Evolutionary conservation across 1,140 invertebrate species (phyloP).

Genomic region (Achatina immaculata): DNA sequence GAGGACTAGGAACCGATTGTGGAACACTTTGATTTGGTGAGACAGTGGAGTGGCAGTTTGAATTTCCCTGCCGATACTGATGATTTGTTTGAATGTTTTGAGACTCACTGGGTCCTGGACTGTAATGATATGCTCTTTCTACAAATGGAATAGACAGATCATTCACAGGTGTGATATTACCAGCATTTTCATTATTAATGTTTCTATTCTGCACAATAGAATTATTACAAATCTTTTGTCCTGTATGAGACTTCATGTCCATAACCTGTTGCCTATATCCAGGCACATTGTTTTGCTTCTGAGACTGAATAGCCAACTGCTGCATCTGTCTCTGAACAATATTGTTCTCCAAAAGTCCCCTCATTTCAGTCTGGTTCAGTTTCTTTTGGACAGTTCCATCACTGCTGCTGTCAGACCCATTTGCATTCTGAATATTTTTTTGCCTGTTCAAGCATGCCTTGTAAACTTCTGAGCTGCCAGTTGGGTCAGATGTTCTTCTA

Average conservation of each 20-base stretch:
- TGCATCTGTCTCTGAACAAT: slow-evolving; percentile 37
- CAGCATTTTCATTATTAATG: slow-evolving; percentile 7
- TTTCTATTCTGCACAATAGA: not conserved
- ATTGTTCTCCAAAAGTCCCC: slow-evolving; percentile 50
- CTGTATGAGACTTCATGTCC: not conserved
- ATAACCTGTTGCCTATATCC: not conserved
- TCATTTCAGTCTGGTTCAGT: slow-evolving; percentile 51
- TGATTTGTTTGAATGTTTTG: not conserved
- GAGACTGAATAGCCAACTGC: slow-evolving; percentile 12
- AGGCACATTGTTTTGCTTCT: too few species aligned
- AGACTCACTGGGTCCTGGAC: not conserved
- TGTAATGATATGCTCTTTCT: not conserved
- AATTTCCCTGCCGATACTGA: not conserved
- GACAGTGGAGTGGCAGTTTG: not conserved
- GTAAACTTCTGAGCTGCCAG: slow-evolving; percentile 45
- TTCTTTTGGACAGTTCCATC: slow-evolving; percentile 40
- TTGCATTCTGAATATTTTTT: slow-evolving; percentile 40
- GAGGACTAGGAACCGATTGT: not conserved
- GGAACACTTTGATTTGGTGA: not conserved
- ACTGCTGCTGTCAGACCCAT: slow-evolving; percentile 40
- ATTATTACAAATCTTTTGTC: slow-evolving; percentile 39
- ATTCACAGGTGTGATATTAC: not conserved
- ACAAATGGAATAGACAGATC: not conserved
- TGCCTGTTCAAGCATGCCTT: slow-evolving; percentile 49
- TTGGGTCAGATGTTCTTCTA: slow-evolving; percentile 34